phyloP scores from a whole-genome alignment of 2,888 invertebrate species.

The Heliconius aoede region DNA sequence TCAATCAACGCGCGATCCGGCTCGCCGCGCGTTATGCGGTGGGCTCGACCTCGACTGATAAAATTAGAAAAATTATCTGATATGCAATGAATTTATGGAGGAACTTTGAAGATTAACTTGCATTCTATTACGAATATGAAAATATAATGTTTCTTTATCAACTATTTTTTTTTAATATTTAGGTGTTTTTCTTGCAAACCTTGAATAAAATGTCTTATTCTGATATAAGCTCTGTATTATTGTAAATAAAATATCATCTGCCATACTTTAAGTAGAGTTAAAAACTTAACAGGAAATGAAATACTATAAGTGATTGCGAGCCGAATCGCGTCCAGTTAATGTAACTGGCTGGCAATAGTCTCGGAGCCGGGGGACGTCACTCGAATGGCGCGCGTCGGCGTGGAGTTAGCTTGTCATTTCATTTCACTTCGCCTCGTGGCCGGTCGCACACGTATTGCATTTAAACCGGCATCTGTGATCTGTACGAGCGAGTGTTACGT shows the following conservation, averaged over 20 bases:
- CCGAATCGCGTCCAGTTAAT: conserved; percentile 73
- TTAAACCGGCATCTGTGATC: conserved; percentile 45
- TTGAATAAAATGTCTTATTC: no score
- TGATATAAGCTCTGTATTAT: not conserved
- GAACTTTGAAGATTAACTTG: conserved; percentile 1
- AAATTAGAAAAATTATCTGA: conserved; percentile 44
- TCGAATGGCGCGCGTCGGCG: conserved; percentile 48
- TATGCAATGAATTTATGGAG: conserved; percentile 7
- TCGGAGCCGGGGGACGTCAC: conserved; percentile 59
- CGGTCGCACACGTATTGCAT: conserved; percentile 43
- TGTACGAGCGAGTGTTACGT: conserved; percentile 47
- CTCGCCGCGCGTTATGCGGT: conserved; percentile 58
- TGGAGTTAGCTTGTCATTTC: conserved; percentile 53
- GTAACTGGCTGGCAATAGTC: conserved; percentile 65
- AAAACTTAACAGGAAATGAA: not conserved
- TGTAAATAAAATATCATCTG: not conserved
- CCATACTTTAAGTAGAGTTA: not conserved
- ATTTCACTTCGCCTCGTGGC: conserved; percentile 64
- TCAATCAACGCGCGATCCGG: conserved; percentile 73
- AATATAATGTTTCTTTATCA: not conserved
- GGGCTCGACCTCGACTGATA: conserved; percentile 51
- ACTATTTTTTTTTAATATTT: no score
- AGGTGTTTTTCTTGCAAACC: not conserved
- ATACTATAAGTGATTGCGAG: conserved; percentile 49
- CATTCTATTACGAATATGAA: not conserved